Evolutionary conservation across 1,140 invertebrate species (phyloP), one percentile per base, ranked within the genome.

Genomic region (Vanessa atalanta): DNA sequence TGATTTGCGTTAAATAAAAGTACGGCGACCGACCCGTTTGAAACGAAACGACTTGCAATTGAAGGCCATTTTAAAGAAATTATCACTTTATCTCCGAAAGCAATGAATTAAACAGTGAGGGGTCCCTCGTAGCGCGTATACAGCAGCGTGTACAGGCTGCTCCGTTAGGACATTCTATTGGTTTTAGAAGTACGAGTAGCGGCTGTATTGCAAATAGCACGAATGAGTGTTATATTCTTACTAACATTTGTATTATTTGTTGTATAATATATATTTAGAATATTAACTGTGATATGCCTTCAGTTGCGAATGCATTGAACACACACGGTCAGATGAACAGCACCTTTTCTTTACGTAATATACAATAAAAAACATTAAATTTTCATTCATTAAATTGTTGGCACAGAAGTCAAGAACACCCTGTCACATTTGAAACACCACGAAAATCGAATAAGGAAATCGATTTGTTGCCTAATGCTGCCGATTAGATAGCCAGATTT

Each of bases 91-190:
- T 70, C 73, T 78, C 20, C 23, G 64, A 73, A 63, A 61, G 72
- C 47, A 74, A 74, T 77, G 63, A 77, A 71, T 77, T 65, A 74
- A 65, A 67, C 76, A 69, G 72, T 66, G 65, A 68, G 76, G 70
- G 72, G 70, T 31, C 57, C 57, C 14, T 61, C 57, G 57, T 43
- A 61, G n/a, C 57, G 14, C 57, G 20, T 20, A 20, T 20, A 20
- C 20, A 20, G 20, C 20, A 20, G 1, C 11, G 26, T 15, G 4
- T 31, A 31, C 23, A 60, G 15, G 55, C 55, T 57, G 55, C 8
- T 57, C 16, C 15, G n/a, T n/a, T 53, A 16, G 15, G n/a, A 53
- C 4, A n/a, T 8, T 53, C n/a, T n/a, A 20, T n/a, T 16, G 7
- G 50, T 20, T 53, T 53, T 53, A n/a, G n/a, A 53, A 53, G 15